A percentile compares a stretch with the other conserved stretches of the same genome.
These are phyloP conservation scores for Macquaria australasica DNA, from an alignment of 2,113 vertebrate species.

Conservation along the genomic window DNA sequence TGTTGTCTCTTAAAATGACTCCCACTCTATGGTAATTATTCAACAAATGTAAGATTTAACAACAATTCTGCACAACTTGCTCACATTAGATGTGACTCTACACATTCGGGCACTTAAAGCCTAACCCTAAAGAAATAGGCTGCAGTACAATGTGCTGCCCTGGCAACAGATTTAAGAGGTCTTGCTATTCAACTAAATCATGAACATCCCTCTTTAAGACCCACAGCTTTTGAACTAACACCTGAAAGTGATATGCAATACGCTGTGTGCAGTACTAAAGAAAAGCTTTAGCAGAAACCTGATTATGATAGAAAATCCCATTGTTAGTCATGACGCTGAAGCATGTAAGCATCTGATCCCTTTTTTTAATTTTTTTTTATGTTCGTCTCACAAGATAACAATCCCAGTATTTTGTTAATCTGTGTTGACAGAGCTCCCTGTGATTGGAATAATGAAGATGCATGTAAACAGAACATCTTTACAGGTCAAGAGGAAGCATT, in stretches of 20 bases:
- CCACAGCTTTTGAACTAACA: not conserved
- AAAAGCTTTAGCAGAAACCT: not conserved
- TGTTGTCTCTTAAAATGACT: not conserved
- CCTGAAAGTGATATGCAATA: too few relatives aligned
- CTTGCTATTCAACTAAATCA: not conserved
- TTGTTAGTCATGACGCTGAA: not conserved
- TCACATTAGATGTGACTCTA: too few relatives aligned
- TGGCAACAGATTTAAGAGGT: not conserved
- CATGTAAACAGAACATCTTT: conserved; percentile 33
- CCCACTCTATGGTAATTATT: not conserved
- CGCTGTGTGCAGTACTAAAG: too few relatives aligned
- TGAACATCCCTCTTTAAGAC: not conserved
- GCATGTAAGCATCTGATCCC: conserved; percentile 4
- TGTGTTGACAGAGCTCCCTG: not conserved
- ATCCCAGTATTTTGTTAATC: not conserved
- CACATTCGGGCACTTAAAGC: too few relatives aligned
- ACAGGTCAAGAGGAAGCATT: conserved; percentile 7
- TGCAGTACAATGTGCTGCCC: not conserved
- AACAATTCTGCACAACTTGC: not conserved
- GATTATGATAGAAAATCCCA: not conserved
- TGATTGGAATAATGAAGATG: conserved; percentile 4
- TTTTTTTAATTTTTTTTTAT: not conserved
- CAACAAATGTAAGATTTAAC: not conserved
- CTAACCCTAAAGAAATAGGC: not conserved
- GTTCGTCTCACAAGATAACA: not conserved